Conservation (phyloP, 2,888 invertebrate species). For the Ormyrus rosae region DNA sequence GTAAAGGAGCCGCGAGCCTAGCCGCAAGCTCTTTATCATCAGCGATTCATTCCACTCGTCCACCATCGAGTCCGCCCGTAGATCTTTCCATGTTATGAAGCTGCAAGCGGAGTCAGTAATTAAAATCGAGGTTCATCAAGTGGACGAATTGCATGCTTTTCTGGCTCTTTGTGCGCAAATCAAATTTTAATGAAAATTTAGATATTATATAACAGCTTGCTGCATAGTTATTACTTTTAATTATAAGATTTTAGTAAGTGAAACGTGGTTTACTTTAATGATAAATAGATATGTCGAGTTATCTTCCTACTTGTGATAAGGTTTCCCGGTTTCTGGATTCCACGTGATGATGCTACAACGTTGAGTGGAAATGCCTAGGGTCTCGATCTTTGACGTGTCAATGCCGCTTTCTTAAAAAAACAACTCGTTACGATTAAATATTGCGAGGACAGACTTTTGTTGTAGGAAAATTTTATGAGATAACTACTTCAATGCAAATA, state of each 20-base stretch:
- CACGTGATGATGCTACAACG: conserved; percentile 90
- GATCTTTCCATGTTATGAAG: conserved; percentile 94
- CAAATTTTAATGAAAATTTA: too few species aligned
- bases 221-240: too few species aligned
- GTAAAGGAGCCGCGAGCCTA: conserved; percentile 84
- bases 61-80: conserved; percentile 85
- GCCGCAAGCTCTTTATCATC: conserved; percentile 82
- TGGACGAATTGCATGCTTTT: too few species aligned
- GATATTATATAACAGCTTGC: too few species aligned
- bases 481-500: too few species aligned
- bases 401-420: conserved; percentile 82
- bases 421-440: too few species aligned
- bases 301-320: conserved; percentile 82
- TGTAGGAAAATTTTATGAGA: too few species aligned
- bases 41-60: conserved; percentile 87
- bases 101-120: conserved; percentile 55
- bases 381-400: conserved; percentile 82
- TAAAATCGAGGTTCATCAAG: too few species aligned
- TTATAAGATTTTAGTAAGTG: too few species aligned
- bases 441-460: too few species aligned
- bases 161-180: too few species aligned
- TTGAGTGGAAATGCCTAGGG: conserved; percentile 90
- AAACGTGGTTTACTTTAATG: not conserved
- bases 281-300: not conserved
- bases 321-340: conserved; percentile 85